Conservation (phyloP, 2,797 vertebrate genomes). For the Cichlasoma orientale region DNA sequence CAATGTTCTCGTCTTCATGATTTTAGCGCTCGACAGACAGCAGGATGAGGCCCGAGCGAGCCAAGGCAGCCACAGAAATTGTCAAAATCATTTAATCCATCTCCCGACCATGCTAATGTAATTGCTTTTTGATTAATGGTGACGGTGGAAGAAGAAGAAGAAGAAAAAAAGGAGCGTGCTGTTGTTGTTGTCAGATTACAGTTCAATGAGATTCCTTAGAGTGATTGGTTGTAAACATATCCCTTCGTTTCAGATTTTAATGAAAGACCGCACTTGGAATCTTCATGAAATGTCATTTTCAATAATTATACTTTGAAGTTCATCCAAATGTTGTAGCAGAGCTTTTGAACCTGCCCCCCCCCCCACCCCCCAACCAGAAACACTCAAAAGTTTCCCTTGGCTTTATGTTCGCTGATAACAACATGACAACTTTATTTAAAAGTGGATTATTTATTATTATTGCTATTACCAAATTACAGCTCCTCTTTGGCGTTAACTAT, state of each 20-base stretch:
- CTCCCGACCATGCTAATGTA: constrained; percentile 67
- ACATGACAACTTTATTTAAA: not conserved
- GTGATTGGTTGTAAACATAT: constrained; percentile 64
- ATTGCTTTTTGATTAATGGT: constrained; percentile 80
- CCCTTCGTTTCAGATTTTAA: constrained; percentile 50
- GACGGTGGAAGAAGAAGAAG: constrained; percentile 3
- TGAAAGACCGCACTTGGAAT: constrained; percentile 52
- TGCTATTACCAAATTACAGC: not conserved
- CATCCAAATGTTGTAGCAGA: not conserved
- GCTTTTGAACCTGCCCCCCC: constrained; percentile 2
- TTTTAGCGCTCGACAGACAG: constrained; percentile 47
- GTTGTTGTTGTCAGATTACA: constrained; percentile 71
- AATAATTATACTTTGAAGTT: constrained; percentile 41
- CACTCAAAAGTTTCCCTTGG: not conserved
- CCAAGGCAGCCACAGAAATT: constrained; percentile 55
- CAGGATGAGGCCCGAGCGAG: constrained; percentile 32
- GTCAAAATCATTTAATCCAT: constrained; percentile 77
- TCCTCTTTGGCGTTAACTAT: not conserved
- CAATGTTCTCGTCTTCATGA: constrained; percentile 56
- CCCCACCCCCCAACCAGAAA: not conserved
- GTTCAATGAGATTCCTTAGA: constrained; percentile 59
- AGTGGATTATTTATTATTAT: not conserved
- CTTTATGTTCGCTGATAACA: not conserved
- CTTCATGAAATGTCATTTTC: constrained; percentile 56
- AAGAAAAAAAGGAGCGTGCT: constrained; percentile 15